Evolutionary conservation across 2,113 vertebrate species (phyloP), one percentile per base, ranked within the genome.

Genomic region (Heptranchias perlo): DNA sequence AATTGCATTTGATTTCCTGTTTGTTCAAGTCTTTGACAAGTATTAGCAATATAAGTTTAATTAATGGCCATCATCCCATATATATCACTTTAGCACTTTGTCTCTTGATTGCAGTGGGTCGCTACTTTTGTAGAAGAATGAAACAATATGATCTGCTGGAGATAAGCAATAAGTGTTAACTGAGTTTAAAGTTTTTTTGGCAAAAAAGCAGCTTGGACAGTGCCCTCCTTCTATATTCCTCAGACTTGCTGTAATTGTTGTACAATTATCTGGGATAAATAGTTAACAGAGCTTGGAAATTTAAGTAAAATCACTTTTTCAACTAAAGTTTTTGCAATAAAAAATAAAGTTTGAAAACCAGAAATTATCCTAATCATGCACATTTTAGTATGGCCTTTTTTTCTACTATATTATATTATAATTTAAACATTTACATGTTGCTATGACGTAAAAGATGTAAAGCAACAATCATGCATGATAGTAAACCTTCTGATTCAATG

Each of bases 341-440:
- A 87, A 8, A 52, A 64, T 64, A 64, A 64, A 28, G 7, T 25
- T 11, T 52, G 28, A 8, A 69, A 25, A 87, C 28, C 52, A 31
- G 49, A 28, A 28, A 87, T 1, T 10, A 25, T 28, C 84, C n/a
- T 13, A 89, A 92, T 82, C 76, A 44, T 82, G 76, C 14, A 82
- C n/a, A 39, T 61, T 92, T 92, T 61, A 21, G 58, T 54, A 31
- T 92, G 28, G 54, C 28, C 28, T 58, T 89, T 91, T 73, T 35
- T 58, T 58, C 0, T 35, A 91, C 3, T 58, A 39, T 61, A n/a
- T 92, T 39, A 14, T 82, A 44, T 18, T 39, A 44, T 39, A n/a
- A 61, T 92, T 92, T 61, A 61, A 54, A 92, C 16, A 61, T 92
- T 92, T 61, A 61, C 89, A 92, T 35, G 89, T 92, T 61, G 13